These are phyloP conservation scores for Hirundo rustica DNA, from an alignment of 2,797 vertebrate genomes.

Conservation along the genomic window DNA sequence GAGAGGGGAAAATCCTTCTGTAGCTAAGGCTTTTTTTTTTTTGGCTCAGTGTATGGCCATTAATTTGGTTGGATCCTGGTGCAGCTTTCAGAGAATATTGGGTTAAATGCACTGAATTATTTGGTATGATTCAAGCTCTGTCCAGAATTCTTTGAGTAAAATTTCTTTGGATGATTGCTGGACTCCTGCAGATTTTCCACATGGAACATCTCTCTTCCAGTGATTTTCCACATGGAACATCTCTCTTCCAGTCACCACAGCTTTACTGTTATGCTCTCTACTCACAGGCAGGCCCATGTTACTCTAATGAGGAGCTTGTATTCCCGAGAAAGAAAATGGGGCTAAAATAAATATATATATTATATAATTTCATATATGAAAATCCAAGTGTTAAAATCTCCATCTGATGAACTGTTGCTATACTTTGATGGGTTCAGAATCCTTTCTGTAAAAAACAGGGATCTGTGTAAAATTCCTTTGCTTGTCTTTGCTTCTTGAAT, in stretches of 20 bases:
- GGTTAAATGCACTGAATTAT: neutral
- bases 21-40: neutral
- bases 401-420: neutral
- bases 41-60: neutral
- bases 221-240: neutral
- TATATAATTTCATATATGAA: neutral
- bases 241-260: neutral
- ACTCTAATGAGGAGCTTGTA: neutral
- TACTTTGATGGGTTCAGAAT: neutral
- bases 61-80: neutral
- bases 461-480: neutral
- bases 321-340: neutral
- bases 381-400: neutral
- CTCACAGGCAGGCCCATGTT: neutral
- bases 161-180: neutral
- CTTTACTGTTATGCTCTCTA: neutral
- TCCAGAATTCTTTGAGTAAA: neutral
- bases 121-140: neutral
- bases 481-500: neutral
- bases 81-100: neutral
- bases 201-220: neutral
- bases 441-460: neutral
- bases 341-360: neutral
- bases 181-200: neutral
- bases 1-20: neutral